A percentile compares a stretch with the other conserved stretches of the same genome.
phyloP scores from a whole-genome alignment of 1,140 invertebrate genomes.

The Leptinotarsa defecta region DNA sequence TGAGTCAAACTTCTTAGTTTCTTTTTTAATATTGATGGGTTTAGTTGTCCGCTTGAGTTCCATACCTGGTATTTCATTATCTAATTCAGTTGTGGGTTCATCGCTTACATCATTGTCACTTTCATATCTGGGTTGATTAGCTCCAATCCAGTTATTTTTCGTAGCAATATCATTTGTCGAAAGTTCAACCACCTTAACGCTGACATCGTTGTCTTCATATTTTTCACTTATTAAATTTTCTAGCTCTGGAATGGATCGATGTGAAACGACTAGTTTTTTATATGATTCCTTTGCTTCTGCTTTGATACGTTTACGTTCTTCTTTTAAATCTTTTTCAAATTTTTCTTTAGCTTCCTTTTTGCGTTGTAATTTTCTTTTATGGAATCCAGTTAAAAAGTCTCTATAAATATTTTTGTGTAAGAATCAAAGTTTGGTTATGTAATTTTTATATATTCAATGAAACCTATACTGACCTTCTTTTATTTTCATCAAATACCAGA shows the following conservation, averaged over 20 bases:
- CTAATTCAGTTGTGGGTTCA: conserved; percentile 47
- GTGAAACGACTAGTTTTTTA: conserved; percentile 67
- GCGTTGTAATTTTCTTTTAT: conserved; percentile 74
- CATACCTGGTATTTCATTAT: conserved; percentile 63
- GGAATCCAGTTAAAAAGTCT: conserved; percentile 78
- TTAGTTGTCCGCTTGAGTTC: conserved; percentile 56
- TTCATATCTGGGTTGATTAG: conserved; percentile 64
- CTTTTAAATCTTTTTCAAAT: conserved; percentile 70
- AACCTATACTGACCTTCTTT: conserved; percentile 60
- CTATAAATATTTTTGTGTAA: conserved; percentile 42
- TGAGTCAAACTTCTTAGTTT: conserved; percentile 57
- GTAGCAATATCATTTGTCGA: conserved; percentile 68
- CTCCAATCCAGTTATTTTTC: conserved; percentile 70
- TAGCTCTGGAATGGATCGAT: conserved; percentile 68
- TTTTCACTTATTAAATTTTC: conserved; percentile 69
- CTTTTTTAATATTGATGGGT: conserved; percentile 37
- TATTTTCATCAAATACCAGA: conserved; percentile 65
- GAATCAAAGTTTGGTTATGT: conserved; percentile 16
- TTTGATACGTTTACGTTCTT: conserved; percentile 74
- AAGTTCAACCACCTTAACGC: conserved; percentile 75
- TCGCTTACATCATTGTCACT: conserved; percentile 56
- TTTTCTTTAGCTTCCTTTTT: conserved; percentile 72
- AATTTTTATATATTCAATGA: conserved; percentile 18
- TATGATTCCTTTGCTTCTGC: conserved; percentile 70
- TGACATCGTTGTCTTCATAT: conserved; percentile 74